A percentile compares a stretch with the other conserved stretches of the same genome.
phyloP scores from a whole-genome alignment of 2,888 invertebrate species.

The Pyrrhosoma nymphula region DNA sequence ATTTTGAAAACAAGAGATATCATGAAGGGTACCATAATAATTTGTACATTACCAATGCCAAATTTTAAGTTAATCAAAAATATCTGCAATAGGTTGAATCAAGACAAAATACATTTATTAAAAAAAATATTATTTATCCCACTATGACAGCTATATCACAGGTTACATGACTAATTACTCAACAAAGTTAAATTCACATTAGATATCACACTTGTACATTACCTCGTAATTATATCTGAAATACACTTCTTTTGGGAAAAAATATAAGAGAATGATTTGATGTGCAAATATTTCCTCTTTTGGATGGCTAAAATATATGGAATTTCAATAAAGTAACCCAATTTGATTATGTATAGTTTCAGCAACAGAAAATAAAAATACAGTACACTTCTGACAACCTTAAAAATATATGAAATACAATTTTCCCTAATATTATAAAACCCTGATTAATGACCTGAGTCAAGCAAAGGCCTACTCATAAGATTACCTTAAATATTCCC shows the following conservation, averaged over 20 bases:
- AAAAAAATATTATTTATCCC: neutral
- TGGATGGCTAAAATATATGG: neutral
- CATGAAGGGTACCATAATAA: too few relatives aligned
- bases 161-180: neutral
- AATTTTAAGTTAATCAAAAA: too few relatives aligned
- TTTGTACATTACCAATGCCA: too few relatives aligned
- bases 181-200: neutral
- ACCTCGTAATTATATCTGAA: neutral
- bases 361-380: neutral
- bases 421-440: neutral
- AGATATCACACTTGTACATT: neutral
- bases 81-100: neutral
- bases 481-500: too few relatives aligned
- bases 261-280: neutral
- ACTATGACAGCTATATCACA: neutral
- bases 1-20: too few relatives aligned
- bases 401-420: neutral
- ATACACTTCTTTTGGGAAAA: neutral
- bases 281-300: neutral
- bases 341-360: neutral
- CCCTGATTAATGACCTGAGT: neutral
- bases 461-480: neutral
- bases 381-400: neutral
- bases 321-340: neutral
- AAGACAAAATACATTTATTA: neutral